phyloP scores from a whole-genome alignment of 1,140 invertebrate species.

The Microplitis demolitor region DNA sequence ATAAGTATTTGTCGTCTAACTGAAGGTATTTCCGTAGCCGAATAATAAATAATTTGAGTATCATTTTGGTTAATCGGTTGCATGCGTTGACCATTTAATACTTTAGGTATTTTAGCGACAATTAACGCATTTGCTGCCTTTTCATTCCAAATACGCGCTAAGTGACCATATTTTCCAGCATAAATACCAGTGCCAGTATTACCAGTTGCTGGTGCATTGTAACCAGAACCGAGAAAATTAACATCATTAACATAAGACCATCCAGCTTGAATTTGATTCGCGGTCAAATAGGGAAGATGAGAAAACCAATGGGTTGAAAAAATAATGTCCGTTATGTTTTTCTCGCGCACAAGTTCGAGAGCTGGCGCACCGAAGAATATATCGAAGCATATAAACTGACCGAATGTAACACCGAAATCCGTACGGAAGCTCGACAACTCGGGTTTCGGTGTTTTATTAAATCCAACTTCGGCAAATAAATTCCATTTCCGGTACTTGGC shows the following conservation, averaged over 20 bases:
- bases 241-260: conserved; percentile 64
- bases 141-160: conserved; percentile 27
- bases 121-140: conserved; percentile 39
- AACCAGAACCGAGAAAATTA: conserved; percentile 66
- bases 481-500: conserved; percentile 75
- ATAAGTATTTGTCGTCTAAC: background rate
- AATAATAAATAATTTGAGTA: conserved; percentile 28
- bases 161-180: conserved; percentile 40
- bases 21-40: conserved; percentile 30
- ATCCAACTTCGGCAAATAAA: conserved; percentile 65
- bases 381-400: conserved; percentile 77
- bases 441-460: conserved; percentile 60
- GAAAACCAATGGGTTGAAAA: conserved; percentile 76
- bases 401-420: conserved; percentile 85
- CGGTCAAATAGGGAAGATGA: conserved; percentile 72
- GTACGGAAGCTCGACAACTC: conserved; percentile 70
- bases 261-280: conserved; percentile 52
- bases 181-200: conserved; percentile 66
- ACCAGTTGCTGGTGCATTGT: conserved; percentile 53
- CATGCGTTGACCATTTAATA: conserved; percentile 31
- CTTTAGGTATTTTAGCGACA: conserved; percentile 47
- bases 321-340: conserved; percentile 70
- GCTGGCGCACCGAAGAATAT: conserved; percentile 71
- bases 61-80: background rate
- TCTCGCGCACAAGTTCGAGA: conserved; percentile 60